Percentiles rank a stretch among this genome's conserved stretches.
phyloP scores from a whole-genome alignment of 2,888 invertebrate genomes.

The Drosophila basisetae region DNA sequence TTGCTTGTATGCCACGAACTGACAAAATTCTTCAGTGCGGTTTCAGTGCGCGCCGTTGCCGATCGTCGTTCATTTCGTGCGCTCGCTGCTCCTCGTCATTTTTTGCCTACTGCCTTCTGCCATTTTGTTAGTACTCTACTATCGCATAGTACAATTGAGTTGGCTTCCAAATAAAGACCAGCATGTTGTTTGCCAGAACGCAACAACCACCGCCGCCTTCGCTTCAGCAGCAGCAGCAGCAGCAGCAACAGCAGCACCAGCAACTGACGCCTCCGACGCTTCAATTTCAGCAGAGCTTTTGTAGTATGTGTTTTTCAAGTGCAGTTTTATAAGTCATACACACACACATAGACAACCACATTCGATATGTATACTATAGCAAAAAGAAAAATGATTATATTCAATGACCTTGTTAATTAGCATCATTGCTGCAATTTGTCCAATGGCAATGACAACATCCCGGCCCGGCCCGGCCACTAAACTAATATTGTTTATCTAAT shows the following conservation, averaged over 20 bases:
- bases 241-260: slow-evolving; percentile 45
- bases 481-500: slow-evolving; percentile 51
- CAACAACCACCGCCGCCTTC: slow-evolving; percentile 54
- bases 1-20: slow-evolving; percentile 35
- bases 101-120: slow-evolving; percentile 22
- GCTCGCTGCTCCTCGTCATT: slow-evolving; percentile 59
- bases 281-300: slow-evolving; percentile 62
- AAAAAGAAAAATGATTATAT: not conserved
- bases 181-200: slow-evolving; percentile 76
- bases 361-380: not conserved
- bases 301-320: slow-evolving; percentile 70
- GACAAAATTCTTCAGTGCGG: slow-evolving; percentile 76
- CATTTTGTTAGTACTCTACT: slow-evolving; percentile 50
- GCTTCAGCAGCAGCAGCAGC: slow-evolving; percentile 53
- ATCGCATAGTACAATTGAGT: slow-evolving; percentile 35
- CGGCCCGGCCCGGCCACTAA: slow-evolving; percentile 20
- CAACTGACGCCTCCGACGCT: slow-evolving; percentile 52
- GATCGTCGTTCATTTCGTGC: slow-evolving; percentile 70
- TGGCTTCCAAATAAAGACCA: slow-evolving; percentile 51
- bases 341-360: too few relatives aligned
- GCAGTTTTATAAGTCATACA: slow-evolving; percentile 34
- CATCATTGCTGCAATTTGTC: slow-evolving; percentile 32
- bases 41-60: slow-evolving; percentile 70
- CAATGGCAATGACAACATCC: slow-evolving; percentile 47
- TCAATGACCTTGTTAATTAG: slow-evolving; percentile 57